Percentiles rank a stretch among this genome's conserved stretches.
Evolutionary conservation across 2,797 vertebrate species (phyloP).

Genomic region (Setipinna tenuifilis): DNA sequence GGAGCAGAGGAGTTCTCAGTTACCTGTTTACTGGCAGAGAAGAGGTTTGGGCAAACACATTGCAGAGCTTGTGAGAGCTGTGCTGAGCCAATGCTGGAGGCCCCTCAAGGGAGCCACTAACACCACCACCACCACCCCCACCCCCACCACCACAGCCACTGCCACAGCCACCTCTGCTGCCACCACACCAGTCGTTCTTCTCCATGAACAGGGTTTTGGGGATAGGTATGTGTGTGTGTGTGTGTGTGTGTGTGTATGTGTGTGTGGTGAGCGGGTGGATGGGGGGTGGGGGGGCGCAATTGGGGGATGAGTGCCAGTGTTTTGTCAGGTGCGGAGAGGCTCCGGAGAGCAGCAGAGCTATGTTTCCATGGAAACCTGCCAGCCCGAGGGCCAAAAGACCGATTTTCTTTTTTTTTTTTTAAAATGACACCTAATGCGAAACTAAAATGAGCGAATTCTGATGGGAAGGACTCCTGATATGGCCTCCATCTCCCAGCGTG

Average conservation of each 20-base stretch:
- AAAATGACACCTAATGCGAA: constrained; percentile 37
- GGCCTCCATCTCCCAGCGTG: constrained; percentile 55
- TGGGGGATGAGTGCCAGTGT: constrained; percentile 76
- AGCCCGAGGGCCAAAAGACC: constrained; percentile 63
- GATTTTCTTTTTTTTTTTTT: constrained; percentile 29
- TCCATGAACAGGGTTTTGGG: constrained; percentile 64
- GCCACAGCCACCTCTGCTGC: constrained; percentile 18
- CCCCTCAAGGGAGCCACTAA: constrained; percentile 56
- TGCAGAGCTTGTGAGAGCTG: constrained; percentile 68
- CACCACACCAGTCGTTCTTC: constrained; percentile 67
- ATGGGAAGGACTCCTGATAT: constrained; percentile 48
- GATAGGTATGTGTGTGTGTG: not conserved
- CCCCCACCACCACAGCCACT: constrained; percentile 53
- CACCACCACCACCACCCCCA: constrained; percentile 47
- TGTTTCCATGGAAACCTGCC: constrained; percentile 72
- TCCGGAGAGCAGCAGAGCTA: constrained; percentile 63
- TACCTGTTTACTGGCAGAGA: constrained; percentile 65
- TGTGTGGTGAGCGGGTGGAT: not conserved
- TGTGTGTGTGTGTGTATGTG: not conserved
- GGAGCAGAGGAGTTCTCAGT: constrained; percentile 50
- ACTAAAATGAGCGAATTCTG: constrained; percentile 15
- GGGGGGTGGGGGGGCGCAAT: not conserved
- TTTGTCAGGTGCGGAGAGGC: constrained; percentile 83
- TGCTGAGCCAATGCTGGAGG: constrained; percentile 64
- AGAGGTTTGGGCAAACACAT: constrained; percentile 59